These are phyloP conservation scores for Drosophila jambulina DNA, from an alignment of 1,140 invertebrate genomes.

Conservation along the genomic window DNA sequence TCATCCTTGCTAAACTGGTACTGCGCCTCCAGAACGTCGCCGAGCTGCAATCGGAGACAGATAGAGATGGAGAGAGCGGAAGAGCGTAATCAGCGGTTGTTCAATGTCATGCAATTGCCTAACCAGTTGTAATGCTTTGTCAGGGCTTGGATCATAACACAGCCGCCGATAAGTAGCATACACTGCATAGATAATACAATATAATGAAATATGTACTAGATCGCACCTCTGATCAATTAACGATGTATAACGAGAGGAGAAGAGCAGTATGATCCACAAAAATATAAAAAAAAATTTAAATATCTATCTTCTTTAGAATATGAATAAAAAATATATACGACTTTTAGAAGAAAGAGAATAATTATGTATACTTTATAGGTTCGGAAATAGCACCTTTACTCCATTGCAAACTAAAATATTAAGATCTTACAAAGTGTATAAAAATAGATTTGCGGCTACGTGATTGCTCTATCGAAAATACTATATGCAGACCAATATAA, in stretches of 20 bases:
- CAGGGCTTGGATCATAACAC: not conserved
- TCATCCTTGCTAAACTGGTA: constrained; percentile 88
- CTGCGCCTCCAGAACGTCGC: constrained; percentile 89
- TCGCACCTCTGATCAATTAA: no score
- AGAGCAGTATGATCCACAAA: no score
- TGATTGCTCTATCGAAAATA: not conserved
- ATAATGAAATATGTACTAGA: not conserved
- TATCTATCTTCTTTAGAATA: no score
- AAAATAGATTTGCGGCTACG: no score
- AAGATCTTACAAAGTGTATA: no score
- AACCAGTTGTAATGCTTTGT: not conserved
- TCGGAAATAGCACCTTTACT: no score
- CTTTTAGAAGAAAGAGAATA: no score
- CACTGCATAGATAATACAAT: not conserved
- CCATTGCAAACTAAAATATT: no score
- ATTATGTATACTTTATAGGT: no score
- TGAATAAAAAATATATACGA: no score
- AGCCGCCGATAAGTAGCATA: not conserved
- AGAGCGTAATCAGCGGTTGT: not conserved
- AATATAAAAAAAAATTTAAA: no score
- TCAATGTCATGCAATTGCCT: not conserved
- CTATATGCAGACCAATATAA: not conserved
- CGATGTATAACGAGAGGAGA: not conserved
- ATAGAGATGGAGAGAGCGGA: not conserved
- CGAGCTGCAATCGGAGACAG: constrained; percentile 86